phyloP scores from a whole-genome alignment of 2,797 vertebrate genomes.

The Artibeus lituratus region DNA sequence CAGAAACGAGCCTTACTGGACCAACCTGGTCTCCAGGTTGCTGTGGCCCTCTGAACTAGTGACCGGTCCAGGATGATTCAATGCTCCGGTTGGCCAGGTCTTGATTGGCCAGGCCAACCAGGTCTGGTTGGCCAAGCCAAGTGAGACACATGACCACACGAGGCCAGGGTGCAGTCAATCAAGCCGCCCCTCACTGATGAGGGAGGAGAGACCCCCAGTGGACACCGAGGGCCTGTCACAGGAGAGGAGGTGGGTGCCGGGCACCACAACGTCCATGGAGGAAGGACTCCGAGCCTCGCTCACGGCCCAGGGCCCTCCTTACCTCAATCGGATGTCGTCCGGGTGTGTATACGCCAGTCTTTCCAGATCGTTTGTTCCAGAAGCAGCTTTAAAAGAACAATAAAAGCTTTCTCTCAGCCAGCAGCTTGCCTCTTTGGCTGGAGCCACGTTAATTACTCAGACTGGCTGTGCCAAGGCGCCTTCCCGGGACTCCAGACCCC shows the following conservation, averaged over 20 bases:
- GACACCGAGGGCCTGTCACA: background rate
- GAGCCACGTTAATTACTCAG: background rate
- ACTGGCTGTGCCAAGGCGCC: background rate
- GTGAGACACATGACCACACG: background rate
- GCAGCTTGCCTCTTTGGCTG: background rate
- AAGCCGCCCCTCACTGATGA: background rate
- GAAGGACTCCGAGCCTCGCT: rapidly evolving
- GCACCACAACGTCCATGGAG: rapidly evolving
- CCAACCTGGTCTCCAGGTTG: background rate
- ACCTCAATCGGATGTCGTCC: rapidly evolving
- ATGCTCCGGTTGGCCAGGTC: background rate
- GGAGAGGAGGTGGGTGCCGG: background rate
- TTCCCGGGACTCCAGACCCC: too few species aligned
- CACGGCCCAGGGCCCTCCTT: background rate
- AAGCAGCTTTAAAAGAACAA: background rate
- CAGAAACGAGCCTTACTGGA: background rate
- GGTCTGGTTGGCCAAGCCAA: background rate
- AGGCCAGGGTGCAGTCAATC: too few species aligned
- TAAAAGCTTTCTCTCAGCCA: background rate
- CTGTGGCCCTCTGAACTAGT: rapidly evolving
- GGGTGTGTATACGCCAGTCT: rapidly evolving
- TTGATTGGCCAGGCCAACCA: background rate
- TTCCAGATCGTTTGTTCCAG: background rate
- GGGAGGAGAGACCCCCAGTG: background rate
- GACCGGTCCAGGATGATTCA: rapidly evolving